phyloP scores from a whole-genome alignment of 35 echinoderm and acorn worm species.

The Stichopus chloronotus region DNA sequence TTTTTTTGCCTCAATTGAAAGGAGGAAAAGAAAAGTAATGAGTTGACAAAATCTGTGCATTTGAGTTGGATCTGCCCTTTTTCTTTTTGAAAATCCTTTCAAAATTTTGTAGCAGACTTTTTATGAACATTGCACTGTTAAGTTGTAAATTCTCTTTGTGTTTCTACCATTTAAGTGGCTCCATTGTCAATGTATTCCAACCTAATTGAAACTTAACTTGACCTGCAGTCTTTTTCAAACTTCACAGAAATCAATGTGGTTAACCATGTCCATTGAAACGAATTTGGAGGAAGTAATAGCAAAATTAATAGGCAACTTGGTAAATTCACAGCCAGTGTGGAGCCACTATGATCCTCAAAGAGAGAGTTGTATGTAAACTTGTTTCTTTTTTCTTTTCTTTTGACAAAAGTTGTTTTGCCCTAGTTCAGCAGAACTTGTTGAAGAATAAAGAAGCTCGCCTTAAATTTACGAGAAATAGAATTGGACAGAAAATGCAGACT shows the following conservation, averaged over 20 bases:
- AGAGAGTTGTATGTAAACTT: not conserved
- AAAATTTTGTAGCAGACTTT: no score
- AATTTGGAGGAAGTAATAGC: slow-evolving; percentile 27
- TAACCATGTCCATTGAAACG: slow-evolving; percentile 29
- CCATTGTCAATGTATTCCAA: not conserved
- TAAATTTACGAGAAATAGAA: not conserved
- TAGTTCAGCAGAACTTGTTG: not conserved
- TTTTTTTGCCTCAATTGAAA: no score
- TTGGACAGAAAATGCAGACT: no score
- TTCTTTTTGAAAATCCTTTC: no score
- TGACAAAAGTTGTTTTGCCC: not conserved
- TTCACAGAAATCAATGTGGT: slow-evolving; percentile 29
- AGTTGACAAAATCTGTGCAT: no score
- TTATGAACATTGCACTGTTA: no score
- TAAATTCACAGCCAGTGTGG: slow-evolving; percentile 41
- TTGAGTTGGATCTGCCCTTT: no score
- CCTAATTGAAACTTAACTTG: slow-evolving; percentile 7
- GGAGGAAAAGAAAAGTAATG: no score
- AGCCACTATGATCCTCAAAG: slow-evolving; percentile 7
- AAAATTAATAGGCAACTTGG: slow-evolving; percentile 45
- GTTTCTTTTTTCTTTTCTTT: not conserved
- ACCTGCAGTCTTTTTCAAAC: slow-evolving; percentile 7
- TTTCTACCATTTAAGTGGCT: not conserved
- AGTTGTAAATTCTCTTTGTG: not conserved
- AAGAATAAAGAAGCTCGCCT: not conserved